Conservation (phyloP, 1,140 invertebrate genomes). For the Atopsyche davidsoni region DNA sequence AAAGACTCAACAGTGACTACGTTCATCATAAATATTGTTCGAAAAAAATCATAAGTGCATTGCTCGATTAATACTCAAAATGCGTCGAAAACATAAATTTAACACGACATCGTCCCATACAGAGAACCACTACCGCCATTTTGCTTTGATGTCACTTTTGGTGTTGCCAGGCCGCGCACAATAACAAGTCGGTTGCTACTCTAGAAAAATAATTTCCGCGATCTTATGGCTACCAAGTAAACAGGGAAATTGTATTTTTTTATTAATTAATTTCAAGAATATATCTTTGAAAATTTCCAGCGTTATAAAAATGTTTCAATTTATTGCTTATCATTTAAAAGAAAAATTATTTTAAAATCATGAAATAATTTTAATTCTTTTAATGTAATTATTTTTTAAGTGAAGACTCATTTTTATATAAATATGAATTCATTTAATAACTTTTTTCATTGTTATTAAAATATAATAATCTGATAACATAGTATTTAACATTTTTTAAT, state of each 20-base stretch:
- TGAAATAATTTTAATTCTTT: not conserved
- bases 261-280: not conserved
- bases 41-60: constrained; percentile 14
- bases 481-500: not conserved
- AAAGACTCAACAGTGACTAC: constrained; percentile 11
- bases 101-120: constrained; percentile 16
- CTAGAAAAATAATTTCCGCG: not conserved
- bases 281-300: too few relatives aligned
- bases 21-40: constrained; percentile 22
- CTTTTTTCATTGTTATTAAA: not conserved
- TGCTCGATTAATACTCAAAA: constrained; percentile 16
- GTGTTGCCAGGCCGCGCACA: constrained; percentile 9
- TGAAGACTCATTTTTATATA: not conserved
- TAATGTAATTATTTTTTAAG: too few relatives aligned
- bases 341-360: not conserved
- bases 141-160: constrained; percentile 27
- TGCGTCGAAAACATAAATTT: constrained; percentile 23
- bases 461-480: not conserved
- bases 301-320: not conserved
- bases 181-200: not conserved
- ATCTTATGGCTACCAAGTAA: not conserved
- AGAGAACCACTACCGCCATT: constrained; percentile 24
- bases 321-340: not conserved
- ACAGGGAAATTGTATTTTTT: not conserved
- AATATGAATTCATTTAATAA: not conserved